Conservation (phyloP, 2,113 vertebrate genomes). For the Elaphurus davidianus region DNA sequence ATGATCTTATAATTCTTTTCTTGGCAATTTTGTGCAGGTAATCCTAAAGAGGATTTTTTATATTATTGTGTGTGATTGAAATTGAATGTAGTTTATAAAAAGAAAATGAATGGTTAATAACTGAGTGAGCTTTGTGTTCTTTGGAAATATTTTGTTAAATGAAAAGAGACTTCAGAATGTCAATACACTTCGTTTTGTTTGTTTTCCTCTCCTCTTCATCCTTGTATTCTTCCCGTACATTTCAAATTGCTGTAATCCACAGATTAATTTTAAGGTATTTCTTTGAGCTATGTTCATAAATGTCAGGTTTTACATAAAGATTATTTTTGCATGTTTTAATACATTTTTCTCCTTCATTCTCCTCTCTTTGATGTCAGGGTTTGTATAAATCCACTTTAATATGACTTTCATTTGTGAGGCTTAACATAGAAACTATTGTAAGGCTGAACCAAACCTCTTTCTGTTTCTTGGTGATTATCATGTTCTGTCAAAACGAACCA, state of each 20-base stretch:
- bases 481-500: slow-evolving; percentile 44
- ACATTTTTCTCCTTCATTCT: slow-evolving; percentile 37
- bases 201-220: not conserved
- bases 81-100: slow-evolving; percentile 43
- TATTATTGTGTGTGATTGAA: slow-evolving; percentile 54
- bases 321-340: slow-evolving; percentile 61
- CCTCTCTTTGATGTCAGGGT: slow-evolving; percentile 52
- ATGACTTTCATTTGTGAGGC: slow-evolving; percentile 57
- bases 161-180: slow-evolving; percentile 47
- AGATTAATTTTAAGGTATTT: slow-evolving; percentile 56
- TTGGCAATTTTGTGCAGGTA: slow-evolving; percentile 58
- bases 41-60: slow-evolving; percentile 67
- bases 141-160: slow-evolving; percentile 44
- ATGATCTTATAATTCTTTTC: slow-evolving; percentile 39
- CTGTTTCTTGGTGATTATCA: slow-evolving; percentile 36
- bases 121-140: not conserved
- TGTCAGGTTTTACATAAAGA: slow-evolving; percentile 54
- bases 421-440: slow-evolving; percentile 27
- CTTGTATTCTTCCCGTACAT: not conserved
- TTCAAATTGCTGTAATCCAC: slow-evolving; percentile 48
- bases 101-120: slow-evolving; percentile 51
- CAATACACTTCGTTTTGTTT: slow-evolving; percentile 15
- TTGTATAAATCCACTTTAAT: slow-evolving; percentile 54
- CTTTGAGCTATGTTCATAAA: slow-evolving; percentile 35
- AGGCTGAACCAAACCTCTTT: not conserved